Conservation (phyloP, 2,888 invertebrate species). For the Eumerus sabulonum region DNA sequence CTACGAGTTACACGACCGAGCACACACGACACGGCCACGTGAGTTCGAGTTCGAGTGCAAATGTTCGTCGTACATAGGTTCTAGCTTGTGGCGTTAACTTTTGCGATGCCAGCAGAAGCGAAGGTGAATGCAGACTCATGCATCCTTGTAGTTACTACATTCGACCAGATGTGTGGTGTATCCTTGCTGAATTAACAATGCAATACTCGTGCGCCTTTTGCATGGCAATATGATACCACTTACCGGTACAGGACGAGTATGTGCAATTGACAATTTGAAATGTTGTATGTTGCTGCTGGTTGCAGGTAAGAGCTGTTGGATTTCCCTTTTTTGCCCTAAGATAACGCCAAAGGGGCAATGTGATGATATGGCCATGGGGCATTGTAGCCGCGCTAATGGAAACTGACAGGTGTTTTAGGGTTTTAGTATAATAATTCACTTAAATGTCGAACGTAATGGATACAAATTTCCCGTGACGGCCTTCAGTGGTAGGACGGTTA, state of each 20-base stretch:
- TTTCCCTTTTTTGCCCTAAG: no score
- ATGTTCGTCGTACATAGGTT: no score
- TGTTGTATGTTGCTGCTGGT: conserved; percentile 2
- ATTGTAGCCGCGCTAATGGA: conserved; percentile 8
- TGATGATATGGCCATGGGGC: no score
- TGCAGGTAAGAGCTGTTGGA: no score
- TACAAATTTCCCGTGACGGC: background rate
- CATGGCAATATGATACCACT: conserved; percentile 36
- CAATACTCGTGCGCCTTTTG: conserved; percentile 49
- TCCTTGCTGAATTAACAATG: conserved; percentile 50
- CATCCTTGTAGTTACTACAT: no score
- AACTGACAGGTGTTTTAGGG: conserved; percentile 24
- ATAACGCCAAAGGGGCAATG: no score
- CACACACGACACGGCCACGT: background rate
- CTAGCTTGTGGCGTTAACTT: background rate
- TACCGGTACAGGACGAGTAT: background rate
- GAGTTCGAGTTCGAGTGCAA: background rate
- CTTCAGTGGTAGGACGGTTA: background rate
- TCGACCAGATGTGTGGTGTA: background rate
- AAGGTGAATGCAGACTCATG: background rate
- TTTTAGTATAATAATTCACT: conserved; percentile 28
- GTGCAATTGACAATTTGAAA: conserved; percentile 48
- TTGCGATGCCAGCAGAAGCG: background rate
- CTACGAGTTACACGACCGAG: conserved; percentile 27
- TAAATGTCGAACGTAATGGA: conserved; percentile 23